A percentile compares a stretch with the other conserved stretches of the same genome.
These are phyloP conservation scores for Paradisaea rubra DNA, from an alignment of 2,113 vertebrate genomes.

Conservation along the genomic window DNA sequence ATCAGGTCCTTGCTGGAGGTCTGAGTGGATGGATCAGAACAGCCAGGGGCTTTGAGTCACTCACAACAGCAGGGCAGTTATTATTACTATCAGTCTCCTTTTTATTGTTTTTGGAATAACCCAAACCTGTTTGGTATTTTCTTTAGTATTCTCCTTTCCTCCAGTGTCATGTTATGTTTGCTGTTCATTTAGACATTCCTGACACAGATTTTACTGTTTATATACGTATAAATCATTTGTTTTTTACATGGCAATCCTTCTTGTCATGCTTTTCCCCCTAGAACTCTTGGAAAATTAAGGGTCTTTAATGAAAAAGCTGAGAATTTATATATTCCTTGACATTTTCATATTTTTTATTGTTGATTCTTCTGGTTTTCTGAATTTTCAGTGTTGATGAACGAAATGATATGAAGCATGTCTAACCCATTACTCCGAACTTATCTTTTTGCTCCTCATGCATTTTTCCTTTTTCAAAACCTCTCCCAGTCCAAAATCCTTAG, in stretches of 20 bases:
- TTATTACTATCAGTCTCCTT: background rate
- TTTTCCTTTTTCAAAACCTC: background rate
- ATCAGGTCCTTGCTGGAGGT: background rate
- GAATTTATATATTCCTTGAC: background rate
- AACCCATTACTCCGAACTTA: background rate
- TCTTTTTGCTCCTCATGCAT: background rate
- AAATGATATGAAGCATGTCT: background rate
- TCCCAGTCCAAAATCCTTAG: background rate
- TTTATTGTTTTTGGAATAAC: background rate
- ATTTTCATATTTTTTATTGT: background rate
- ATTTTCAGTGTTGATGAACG: background rate
- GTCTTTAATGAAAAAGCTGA: background rate
- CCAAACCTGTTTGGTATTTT: background rate
- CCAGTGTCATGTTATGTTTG: accelerated
- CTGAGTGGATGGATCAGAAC: background rate
- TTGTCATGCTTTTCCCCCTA: background rate
- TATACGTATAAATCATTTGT: background rate
- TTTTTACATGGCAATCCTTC: background rate
- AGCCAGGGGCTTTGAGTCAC: background rate
- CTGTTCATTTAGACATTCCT: background rate
- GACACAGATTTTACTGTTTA: background rate
- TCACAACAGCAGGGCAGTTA: background rate
- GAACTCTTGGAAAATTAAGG: background rate
- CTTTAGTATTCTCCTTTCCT: background rate
- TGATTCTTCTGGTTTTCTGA: background rate